phyloP scores from a whole-genome alignment of 1,140 invertebrate genomes.

The Formica selysi region DNA sequence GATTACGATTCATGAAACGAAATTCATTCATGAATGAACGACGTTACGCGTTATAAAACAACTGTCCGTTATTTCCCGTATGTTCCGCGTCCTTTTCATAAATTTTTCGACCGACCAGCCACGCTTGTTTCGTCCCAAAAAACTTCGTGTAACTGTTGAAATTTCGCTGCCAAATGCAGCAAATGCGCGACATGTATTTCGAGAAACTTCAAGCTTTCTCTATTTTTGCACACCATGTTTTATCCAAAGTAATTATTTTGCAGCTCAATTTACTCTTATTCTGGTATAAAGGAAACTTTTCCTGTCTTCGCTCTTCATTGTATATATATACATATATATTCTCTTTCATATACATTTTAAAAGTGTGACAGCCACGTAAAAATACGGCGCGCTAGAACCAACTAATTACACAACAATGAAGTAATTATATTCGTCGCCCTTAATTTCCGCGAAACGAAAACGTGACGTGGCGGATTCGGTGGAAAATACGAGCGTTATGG shows the following conservation, averaged over 20 bases:
- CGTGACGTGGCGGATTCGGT: conserved; percentile 14
- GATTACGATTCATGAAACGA: conserved; percentile 13
- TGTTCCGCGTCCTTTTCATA: neutral
- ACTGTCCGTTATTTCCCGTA: conserved; percentile 16
- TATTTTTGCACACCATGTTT: neutral
- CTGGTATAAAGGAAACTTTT: neutral
- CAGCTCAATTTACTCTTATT: neutral
- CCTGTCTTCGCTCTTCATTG: neutral
- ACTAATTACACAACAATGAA: conserved; percentile 20
- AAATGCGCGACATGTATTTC: neutral
- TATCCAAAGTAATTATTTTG: conserved; percentile 2
- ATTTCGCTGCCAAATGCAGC: neutral
- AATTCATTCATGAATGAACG: neutral
- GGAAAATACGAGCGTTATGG: conserved; percentile 27
- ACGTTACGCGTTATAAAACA: conserved; percentile 31
- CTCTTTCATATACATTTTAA: neutral
- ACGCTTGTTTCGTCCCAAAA: neutral
- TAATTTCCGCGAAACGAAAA: conserved; percentile 35
- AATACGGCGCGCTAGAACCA: neutral
- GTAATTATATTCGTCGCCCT: conserved; percentile 50
- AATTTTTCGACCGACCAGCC: conserved; percentile 3
- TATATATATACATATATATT: neutral
- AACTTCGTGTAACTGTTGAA: neutral
- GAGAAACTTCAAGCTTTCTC: neutral
- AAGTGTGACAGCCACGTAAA: neutral